Evolutionary conservation across 2,888 invertebrate species (phyloP), one percentile per base, ranked within the genome.

Genomic region (Orthonychiurus folsomi): DNA sequence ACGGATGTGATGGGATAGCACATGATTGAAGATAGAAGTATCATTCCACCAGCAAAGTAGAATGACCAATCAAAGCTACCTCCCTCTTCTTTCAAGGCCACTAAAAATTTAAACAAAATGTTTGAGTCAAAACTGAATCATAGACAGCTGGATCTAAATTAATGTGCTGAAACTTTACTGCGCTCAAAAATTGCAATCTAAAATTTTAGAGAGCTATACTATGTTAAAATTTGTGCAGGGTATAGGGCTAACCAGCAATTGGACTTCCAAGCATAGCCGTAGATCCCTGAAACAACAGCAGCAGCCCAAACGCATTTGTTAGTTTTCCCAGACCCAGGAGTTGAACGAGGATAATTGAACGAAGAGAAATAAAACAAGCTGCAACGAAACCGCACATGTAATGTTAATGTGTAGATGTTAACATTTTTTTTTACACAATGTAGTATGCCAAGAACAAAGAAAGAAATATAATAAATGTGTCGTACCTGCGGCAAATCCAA

Each of bases 211-310:
- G n/a, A n/a, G n/a, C n/a, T n/a, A n/a, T n/a, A n/a, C n/a, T n/a
- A n/a, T n/a, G n/a, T n/a, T n/a, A n/a, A n/a, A n/a, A n/a, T n/a
- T n/a, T n/a, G n/a, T n/a, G n/a, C n/a, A n/a, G n/a, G n/a, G n/a
- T n/a, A n/a, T n/a, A n/a, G n/a, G n/a, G n/a, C n/a, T n/a, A 94
- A 88, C 93, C 93, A 72, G 93, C 93, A 66, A 95, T 82, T 52
- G 94, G 93, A 63, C 87, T 83, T 52, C 82, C 82, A 50, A 79
- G 70, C 52, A 80, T 77, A 1, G 80, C 78, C 3, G 82, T 79
- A 26, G 80, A 74, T 47, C 83, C 83, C 69, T 82, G 77, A 56
- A 80, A 79, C n/a, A 83, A 74, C 47, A 81, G 78, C 59, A 83
- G 74, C 21, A 83, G 76, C 26, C 83, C 83, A 74, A 82, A 83